Conservation (phyloP, 2,888 invertebrate genomes). For the Drosophila subquinaria region DNA sequence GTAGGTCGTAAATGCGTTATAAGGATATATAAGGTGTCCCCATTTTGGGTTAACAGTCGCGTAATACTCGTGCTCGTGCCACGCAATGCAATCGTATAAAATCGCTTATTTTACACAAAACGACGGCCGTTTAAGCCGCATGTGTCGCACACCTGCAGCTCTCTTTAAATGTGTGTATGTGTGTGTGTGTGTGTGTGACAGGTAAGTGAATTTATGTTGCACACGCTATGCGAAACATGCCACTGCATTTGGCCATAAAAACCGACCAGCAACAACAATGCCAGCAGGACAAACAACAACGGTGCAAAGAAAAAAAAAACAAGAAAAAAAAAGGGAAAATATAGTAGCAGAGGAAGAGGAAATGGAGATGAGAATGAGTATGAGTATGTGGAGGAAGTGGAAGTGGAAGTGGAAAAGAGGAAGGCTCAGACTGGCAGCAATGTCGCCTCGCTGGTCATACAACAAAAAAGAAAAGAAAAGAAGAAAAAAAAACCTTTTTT, state of each 20-base stretch:
- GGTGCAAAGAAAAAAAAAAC: neutral
- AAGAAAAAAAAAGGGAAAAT: neutral
- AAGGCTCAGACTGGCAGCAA: conserved; percentile 41
- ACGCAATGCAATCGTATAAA: conserved; percentile 26
- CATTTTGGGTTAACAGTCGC: neutral
- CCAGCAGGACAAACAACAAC: conserved; percentile 12
- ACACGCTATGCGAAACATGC: conserved; percentile 75
- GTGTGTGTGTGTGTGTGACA: conserved; percentile 58
- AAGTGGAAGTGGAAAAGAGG: neutral
- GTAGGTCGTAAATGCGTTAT: conserved; percentile 2
- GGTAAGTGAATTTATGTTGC: conserved; percentile 78
- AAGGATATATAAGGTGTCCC: neutral
- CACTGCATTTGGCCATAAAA: conserved; percentile 73
- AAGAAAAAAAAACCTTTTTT: conserved; percentile 19
- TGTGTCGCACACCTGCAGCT: conserved; percentile 33
- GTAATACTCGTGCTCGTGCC: conserved; percentile 14
- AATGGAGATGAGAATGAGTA: neutral
- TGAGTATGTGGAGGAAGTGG: neutral
- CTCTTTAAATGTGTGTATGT: conserved; percentile 9
- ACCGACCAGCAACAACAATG: conserved; percentile 28
- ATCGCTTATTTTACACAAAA: conserved; percentile 65
- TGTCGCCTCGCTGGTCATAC: conserved; percentile 53
- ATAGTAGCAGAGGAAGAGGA: conserved; percentile 6
- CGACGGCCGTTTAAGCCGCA: conserved; percentile 44
- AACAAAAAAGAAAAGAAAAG: neutral